Base-by-base conservation (phyloP, 1,140 invertebrate species). In the Goniozus legneri region DNA sequence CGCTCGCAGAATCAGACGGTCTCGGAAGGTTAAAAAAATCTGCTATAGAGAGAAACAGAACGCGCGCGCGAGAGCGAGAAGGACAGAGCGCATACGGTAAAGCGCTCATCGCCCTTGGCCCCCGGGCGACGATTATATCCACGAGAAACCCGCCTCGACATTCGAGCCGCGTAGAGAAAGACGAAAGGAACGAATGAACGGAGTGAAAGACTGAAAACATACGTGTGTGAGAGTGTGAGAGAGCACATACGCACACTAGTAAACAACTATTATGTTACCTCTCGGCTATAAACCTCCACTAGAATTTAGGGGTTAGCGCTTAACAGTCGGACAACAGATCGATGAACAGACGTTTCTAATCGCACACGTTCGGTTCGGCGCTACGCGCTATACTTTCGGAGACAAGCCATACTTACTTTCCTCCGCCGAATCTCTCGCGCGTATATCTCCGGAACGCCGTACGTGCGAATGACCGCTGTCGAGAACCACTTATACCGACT, bases 291-390 rank as follows among this genome's bases (percentile, higher is more conserved):
- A 49, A 35, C 42, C 47, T 52, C 52, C 44, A 46, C 53, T 59
- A 56, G 58, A 64, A 56, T 64, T 63, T 60, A 60, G 55, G 58
- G 50, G 60, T 62, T 64, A 60, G 43, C 61, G 47, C 50, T 60
- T n/a, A 61, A 60, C 60, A 62, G 53, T 52, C 62, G 43, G 54
- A 62, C 54, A n/a, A n/a, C n/a, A 63, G 58, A 58, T 53, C 58
- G 60, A 54, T 50, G 56, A 47, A 61, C 52, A 36, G 37, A 58
- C 58, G 52, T 45, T 51, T 55, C 44, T 58, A 62, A 65, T 64
- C 56, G 45, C 47, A 48, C n/a, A n/a, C n/a, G n/a, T n/a, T n/a
- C n/a, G n/a, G 61, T 47, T 35, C 44, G 27, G 32, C 39, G 52
- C 47, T 61, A 30, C 47, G 31, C 4, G 24, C 4, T 27, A n/a